Base-by-base conservation (phyloP, 2,113 vertebrate species). In the Candoia aspera region DNA sequence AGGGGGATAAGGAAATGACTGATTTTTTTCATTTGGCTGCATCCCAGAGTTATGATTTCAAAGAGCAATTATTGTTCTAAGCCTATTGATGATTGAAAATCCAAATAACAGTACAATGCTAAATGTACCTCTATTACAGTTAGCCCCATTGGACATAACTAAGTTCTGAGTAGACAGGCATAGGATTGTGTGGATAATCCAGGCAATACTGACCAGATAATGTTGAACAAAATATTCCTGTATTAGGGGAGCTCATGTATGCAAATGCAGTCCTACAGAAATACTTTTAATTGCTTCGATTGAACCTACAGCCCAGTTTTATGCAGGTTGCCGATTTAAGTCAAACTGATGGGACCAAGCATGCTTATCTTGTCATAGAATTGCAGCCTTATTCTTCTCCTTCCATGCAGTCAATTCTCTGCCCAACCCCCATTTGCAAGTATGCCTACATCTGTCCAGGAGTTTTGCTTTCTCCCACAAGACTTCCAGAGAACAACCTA, bases 391-490 rank as follows among this genome's bases (percentile, higher is more conserved):
- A 24, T 8, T 19, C 46, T 49, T 60, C 57, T 53, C 83, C 79
- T 89, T 64, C 21, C 42, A 42, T 21, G 59, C 21, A 53, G 26
- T 55, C 49, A 17, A 54, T 83, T 15, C 55, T 87, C 93, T 91
- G 73, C n/a, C 91, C 73, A 9, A 42, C 17, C 73, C 6, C 1
- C 84, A 8, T 68, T 84, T 42, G 73, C 21, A 79, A 79, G 73
- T 1, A 60, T 89, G 59, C 73, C 8, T 2, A 92, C 96, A 97
- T 96, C 96, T 96, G 95, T 95, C 93, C 6, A 2, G 92, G 91
- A 42, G 68, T 37, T 94, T 21, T 2, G 59, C 68, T 93, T n/a
- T 5, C 11, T 96, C 94, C 94, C 95, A 93, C 6, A 88, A 96
- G 94, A 90, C 89, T 79, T 93, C 85, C 2, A 1, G 64, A 59